These are phyloP conservation scores for Yponomeuta evonymella DNA, from an alignment of 2,888 invertebrate genomes.

Conservation along the genomic window DNA sequence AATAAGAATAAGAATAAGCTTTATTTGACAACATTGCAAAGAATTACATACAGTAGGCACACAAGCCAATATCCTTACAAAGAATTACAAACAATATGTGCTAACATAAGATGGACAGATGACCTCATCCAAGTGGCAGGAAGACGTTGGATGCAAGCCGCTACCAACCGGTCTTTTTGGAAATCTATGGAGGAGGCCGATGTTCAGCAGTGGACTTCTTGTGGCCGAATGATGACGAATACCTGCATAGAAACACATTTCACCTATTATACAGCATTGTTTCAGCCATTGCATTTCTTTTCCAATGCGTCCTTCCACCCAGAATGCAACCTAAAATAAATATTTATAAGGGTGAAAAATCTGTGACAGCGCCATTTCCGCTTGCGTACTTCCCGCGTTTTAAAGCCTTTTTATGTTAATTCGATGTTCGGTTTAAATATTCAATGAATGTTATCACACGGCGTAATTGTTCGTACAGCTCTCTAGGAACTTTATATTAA, in stretches of 20 bases:
- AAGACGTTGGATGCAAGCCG: too few species aligned
- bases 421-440: conserved; percentile 10
- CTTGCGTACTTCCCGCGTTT: conserved; percentile 9
- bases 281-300: background rate
- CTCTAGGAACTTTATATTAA: background rate
- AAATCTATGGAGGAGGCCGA: too few species aligned
- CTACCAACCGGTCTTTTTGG: too few species aligned
- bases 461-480: background rate
- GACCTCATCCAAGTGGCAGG: too few species aligned
- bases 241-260: background rate
- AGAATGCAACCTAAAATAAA: conserved; percentile 4
- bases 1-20: too few species aligned
- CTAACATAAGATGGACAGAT: too few species aligned
- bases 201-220: too few species aligned
- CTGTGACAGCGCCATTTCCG: conserved; percentile 14
- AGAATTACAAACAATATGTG: too few species aligned
- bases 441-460: conserved; percentile 8
- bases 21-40: too few species aligned
- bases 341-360: conserved; percentile 14
- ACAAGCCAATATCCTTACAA: too few species aligned
- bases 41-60: too few species aligned
- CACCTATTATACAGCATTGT: background rate
- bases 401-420: conserved; percentile 15
- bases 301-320: background rate
- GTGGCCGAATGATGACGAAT: too few species aligned